Base-by-base conservation (phyloP, 2,113 vertebrate genomes). In the Aleadryas rufinucha region DNA sequence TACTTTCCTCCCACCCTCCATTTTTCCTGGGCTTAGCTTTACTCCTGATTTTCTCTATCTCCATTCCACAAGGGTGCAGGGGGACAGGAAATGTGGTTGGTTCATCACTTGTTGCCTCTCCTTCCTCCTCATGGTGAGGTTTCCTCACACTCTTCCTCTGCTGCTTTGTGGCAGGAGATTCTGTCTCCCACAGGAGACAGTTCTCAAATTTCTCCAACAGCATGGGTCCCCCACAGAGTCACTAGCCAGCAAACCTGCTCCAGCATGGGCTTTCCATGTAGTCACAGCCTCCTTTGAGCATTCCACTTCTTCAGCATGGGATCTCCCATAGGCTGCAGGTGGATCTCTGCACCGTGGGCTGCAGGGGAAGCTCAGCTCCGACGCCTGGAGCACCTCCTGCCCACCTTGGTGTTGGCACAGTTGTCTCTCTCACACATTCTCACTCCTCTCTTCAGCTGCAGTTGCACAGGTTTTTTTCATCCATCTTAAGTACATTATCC, bases 401-500 rank as follows among this genome's bases (percentile, higher is more conserved):
- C 35, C 35, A 11, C 31, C 28, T 30, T 31, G 42, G 37, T 69
- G 37, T 18, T 87, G 56, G 49, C 49, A 45, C 33, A 13, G 20
- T 21, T 68, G 54, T 69, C 75, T 30, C 56, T 81, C 39, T 85
- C 59, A 24, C 18, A 23, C 27, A 6, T 47, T 17, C 26, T 74
- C 52, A 12, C 63, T 76, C 20, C 27, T 11, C 35, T 39, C 16
- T 44, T 28, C 56, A 30, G 33, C 49, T 82, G 63, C 33, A 57
- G 16, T 31, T 57, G 33, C 44, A 54, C 47, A 11, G 35, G 21
- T 7, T 11, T 61, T 56, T 30, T 52, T 16, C 16, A 50, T 33
- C 28, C 3, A 0, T n/a, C 42, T 63, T 44, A 27, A 19, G 19
- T 22, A 14, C 0, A 0, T 69, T 69, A 16, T 27, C 37, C 42